Base-by-base conservation (phyloP, 2,113 vertebrate species). In the Scytalopus superciliaris region DNA sequence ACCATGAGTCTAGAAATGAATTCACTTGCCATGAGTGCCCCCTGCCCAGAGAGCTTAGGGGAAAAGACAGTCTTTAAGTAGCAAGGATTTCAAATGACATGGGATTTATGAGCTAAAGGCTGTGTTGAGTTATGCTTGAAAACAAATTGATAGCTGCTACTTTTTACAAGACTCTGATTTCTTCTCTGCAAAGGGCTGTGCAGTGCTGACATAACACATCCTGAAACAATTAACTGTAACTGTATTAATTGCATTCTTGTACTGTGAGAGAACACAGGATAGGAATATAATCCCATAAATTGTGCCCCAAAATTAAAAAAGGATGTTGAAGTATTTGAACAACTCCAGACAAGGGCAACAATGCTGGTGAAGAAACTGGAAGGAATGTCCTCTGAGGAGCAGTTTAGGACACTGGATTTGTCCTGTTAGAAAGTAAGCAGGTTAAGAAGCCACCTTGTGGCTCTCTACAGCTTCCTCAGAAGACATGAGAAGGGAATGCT, bases 191-290 rank as follows among this genome's bases (percentile, higher is more conserved):
- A 75, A 79, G 62, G 31, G 15, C 44, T 21, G 9, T 30, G 40
- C 21, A 30, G 23, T 4, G 33, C 69, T 93, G 84, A 87, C 37
- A 19, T 19, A 44, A 40, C 59, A 59, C 37, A 70, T 87, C 37
- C 56, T 91, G 56, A 82, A 97, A 63, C 50, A 78, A 68, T 72
- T 83, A 90, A 10, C 63, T 84, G 6, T 27, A 78, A n/a, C 77
- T 67, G 8, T 81, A 23, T 52, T 87, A 74, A 50, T 42, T 60
- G 14, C 6, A 0, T 75, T 57, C 42, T 53, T 9, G 0, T 70
- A 14, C 31, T 66, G 7, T n/a, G 67, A 49, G 25, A 16, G 27
- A 72, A 16, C 22, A 39, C 42, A 19, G 10, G 35, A 40, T 14
- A 12, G 57, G 19, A 72, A 63, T 83, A 35, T 25, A 68, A 40